Evolutionary conservation across 2,888 invertebrate genomes (phyloP).

Genomic region (Tridacna crocea): DNA sequence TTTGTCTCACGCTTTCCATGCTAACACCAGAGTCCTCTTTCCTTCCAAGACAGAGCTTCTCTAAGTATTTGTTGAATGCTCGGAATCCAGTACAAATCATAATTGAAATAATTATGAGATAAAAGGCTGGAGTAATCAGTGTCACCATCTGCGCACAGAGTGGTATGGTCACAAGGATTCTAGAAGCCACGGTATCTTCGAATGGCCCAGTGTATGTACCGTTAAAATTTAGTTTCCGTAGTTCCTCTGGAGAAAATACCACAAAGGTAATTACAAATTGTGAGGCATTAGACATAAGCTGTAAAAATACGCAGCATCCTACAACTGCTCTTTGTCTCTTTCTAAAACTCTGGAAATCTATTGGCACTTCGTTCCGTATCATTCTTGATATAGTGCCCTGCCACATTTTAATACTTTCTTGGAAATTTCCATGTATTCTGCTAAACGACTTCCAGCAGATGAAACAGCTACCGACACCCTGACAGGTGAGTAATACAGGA

Average conservation of each 20-base stretch:
- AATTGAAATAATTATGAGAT: neutral
- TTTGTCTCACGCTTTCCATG: neutral
- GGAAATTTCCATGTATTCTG: neutral
- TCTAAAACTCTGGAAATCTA: neutral
- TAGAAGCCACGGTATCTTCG: neutral
- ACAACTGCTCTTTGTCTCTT: neutral
- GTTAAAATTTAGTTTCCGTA: neutral
- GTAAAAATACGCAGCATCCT: neutral
- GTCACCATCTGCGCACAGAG: slow-evolving; percentile 2
- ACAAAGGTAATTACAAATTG: slow-evolving; percentile 1
- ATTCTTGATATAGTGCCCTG: neutral
- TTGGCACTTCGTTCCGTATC: neutral
- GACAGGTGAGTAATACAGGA: neutral
- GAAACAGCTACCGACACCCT: slow-evolving; percentile 5
- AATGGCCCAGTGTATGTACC: neutral
- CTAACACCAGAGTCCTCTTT: neutral
- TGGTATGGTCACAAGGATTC: neutral
- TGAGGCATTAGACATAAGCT: neutral
- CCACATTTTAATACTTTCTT: neutral
- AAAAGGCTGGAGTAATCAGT: neutral
- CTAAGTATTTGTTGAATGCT: neutral
- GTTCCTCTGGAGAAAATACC: neutral
- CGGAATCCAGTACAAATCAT: slow-evolving; percentile 12
- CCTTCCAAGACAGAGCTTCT: neutral
- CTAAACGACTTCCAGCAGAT: slow-evolving; percentile 17